Base-by-base conservation (phyloP, 1,140 invertebrate species). In the Teleopsis dalmanni region DNA sequence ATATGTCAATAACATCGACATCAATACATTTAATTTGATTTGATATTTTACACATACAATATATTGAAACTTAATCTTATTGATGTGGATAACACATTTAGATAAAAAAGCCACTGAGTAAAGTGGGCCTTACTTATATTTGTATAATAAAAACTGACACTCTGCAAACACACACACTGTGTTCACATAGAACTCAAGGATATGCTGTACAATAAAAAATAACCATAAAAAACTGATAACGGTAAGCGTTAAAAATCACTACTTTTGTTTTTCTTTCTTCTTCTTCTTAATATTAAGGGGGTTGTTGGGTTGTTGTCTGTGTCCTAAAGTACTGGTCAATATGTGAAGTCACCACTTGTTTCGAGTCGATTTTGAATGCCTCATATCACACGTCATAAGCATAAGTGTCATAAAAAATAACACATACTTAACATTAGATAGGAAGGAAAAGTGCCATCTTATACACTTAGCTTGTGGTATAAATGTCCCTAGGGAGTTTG, bases 11-110 rank as follows among this genome's bases (percentile, higher is more conserved):
- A 67, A 56, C 60, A 63, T 52, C 63, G 57, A 59, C 56, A 60
- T 67, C 64, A 61, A 56, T 51, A 54, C 47, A 65, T 63, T 63
- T 65, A 68, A 68, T 64, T 68, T 64, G 59, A 65, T 65, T 67
- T 65, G 55, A 57, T n/a, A 56, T 52, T 54, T 57, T 54, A 59
- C 57, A 54, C 52, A 53, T 56, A 57, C 57, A 61, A 52, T 59
- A 52, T 50, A 43, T n/a, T 29, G 50, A 53, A 55, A 58, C 55
- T 60, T 66, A 63, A 58, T 66, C 60, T 59, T 56, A 46, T 58
- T 62, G 60, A 63, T 63, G 63, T 34, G 8, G 55, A 63, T 60
- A 62, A 60, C 41, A 66, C 66, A 59, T 60, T 60, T 58, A 65
- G 47, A 57, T 47, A 48, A 14, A 37, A 37, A 23, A 46, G 33